Percentiles rank a stretch among this genome's conserved stretches.
Conservation (phyloP, 2,797 vertebrate species). For the Austrolebias charrua region DNA sequence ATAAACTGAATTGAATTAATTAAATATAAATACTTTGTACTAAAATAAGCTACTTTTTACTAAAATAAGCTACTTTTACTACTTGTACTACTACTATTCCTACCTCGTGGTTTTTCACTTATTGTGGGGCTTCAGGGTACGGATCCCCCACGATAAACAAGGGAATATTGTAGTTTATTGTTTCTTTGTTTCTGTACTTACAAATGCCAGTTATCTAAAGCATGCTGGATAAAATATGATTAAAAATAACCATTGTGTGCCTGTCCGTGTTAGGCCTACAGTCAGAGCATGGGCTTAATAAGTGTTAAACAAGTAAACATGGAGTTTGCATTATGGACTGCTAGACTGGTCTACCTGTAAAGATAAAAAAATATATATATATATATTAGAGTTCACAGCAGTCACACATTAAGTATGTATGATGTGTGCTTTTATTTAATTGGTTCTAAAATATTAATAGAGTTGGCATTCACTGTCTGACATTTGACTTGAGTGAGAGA, state of each 20-base stretch:
- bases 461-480: conserved; percentile 70
- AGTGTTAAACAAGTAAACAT: conserved; percentile 17
- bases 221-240: neutral
- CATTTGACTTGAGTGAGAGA: conserved; percentile 66
- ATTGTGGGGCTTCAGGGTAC: too few relatives aligned
- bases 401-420: conserved; percentile 76
- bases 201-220: conserved; percentile 10
- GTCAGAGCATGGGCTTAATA: neutral
- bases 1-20: too few relatives aligned
- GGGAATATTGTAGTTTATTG: too few relatives aligned
- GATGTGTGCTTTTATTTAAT: conserved; percentile 80
- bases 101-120: too few relatives aligned
- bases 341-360: conserved; percentile 43
- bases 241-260: conserved; percentile 20
- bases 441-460: conserved; percentile 79
- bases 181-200: conserved; percentile 10
- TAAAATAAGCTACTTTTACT: too few relatives aligned
- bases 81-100: too few relatives aligned
- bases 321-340: conserved; percentile 23
- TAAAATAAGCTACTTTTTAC: too few relatives aligned
- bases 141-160: too few relatives aligned
- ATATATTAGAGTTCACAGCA: conserved; percentile 50
- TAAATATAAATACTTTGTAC: too few relatives aligned
- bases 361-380: conserved; percentile 53
- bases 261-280: conserved; percentile 2